Evolutionary conservation across 2,888 invertebrate genomes (phyloP).

Genomic region (Dicranocentrus wangi): DNA sequence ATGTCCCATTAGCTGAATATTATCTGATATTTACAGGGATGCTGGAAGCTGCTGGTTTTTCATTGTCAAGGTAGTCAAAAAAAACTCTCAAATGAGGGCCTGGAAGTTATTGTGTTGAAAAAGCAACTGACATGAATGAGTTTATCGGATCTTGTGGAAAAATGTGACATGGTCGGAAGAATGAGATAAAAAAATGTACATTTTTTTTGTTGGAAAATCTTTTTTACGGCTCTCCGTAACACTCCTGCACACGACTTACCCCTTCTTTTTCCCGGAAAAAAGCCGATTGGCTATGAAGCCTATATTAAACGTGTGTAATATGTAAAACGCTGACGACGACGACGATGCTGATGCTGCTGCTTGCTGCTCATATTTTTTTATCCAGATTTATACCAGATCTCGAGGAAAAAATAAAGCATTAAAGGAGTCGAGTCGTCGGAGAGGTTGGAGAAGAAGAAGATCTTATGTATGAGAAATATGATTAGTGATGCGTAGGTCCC

Average conservation of each 20-base stretch:
- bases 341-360: no score
- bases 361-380: no score
- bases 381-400: no score
- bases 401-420: conserved; percentile 12
- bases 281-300: no score
- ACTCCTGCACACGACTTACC: neutral
- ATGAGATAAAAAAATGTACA: conserved; percentile 49
- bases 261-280: no score
- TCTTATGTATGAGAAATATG: conserved; percentile 51
- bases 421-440: neutral
- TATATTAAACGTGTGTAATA: no score
- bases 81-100: conserved; percentile 54
- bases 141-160: conserved; percentile 55
- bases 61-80: conserved; percentile 64
- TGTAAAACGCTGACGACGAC: no score
- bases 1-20: no score
- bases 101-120: conserved; percentile 55
- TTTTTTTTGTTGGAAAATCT: neutral
- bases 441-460: neutral
- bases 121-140: conserved; percentile 52
- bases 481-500: conserved; percentile 50
- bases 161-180: conserved; percentile 59
- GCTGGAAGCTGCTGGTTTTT: conserved; percentile 47
- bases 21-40: no score
- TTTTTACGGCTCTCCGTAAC: neutral